Percentiles rank a stretch among this genome's conserved stretches.
phyloP scores from a whole-genome alignment of 1,140 invertebrate genomes.

The Diachasmimorpha longicaudata region DNA sequence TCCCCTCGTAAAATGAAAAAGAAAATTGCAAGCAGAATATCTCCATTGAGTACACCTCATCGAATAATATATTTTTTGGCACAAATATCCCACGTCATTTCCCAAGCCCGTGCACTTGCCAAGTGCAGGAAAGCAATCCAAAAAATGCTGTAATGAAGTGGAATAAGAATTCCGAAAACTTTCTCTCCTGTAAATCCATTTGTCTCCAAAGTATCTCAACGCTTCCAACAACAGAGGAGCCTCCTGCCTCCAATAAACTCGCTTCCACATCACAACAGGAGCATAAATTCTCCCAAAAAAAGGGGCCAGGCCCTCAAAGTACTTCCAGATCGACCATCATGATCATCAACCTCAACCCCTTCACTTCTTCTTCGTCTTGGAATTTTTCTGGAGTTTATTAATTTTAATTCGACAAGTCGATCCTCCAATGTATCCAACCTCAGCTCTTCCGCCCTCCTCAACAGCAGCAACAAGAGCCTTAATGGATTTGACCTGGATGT shows the following conservation, averaged over 20 bases:
- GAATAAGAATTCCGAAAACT: neutral
- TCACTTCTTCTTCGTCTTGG: constrained; percentile 47
- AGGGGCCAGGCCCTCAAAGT: neutral
- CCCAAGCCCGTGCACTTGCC: neutral
- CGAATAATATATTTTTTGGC: neutral
- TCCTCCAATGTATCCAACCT: constrained; percentile 57
- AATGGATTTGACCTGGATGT: constrained; percentile 53
- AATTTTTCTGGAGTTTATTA: constrained; percentile 45
- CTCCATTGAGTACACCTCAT: neutral
- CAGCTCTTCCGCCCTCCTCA: constrained; percentile 56
- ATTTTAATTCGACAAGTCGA: constrained; percentile 49
- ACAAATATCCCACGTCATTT: neutral
- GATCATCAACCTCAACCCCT: neutral
- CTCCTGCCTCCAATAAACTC: no score
- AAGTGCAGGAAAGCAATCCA: neutral
- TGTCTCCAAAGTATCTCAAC: no score
- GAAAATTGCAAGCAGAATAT: neutral
- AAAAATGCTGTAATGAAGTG: neutral
- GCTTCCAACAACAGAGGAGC: no score
- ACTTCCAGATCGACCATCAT: neutral
- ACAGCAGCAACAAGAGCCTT: constrained; percentile 55
- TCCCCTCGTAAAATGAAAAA: no score
- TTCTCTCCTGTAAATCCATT: neutral
- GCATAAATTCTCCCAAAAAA: no score
- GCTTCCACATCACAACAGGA: no score